Percentiles rank a stretch among this genome's conserved stretches.
Conservation (phyloP, 2,888 invertebrate genomes). For the Heliconius aoede region DNA sequence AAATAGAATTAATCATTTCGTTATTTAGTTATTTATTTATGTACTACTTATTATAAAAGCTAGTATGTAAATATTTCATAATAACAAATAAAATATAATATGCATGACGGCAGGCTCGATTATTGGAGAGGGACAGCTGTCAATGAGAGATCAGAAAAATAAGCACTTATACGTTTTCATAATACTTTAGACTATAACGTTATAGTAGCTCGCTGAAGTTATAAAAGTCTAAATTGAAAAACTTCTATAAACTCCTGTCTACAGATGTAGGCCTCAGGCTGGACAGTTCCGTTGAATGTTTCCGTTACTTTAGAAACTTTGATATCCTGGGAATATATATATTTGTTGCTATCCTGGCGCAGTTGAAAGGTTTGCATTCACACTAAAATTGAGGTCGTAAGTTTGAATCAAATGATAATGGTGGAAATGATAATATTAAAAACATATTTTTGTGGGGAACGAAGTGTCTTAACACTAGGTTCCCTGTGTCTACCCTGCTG, state of each 20-base stretch:
- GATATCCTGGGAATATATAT: constrained; percentile 17
- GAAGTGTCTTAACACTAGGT: too few species aligned
- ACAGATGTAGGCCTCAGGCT: constrained; percentile 32
- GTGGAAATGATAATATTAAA: too few species aligned
- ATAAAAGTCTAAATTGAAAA: constrained; percentile 45
- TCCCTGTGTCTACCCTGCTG: too few species aligned
- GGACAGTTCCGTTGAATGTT: constrained; percentile 37
- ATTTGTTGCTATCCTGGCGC: background rate
- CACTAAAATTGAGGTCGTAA: background rate
- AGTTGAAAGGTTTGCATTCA: background rate
- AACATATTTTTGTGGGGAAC: too few species aligned
- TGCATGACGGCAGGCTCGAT: too few species aligned
- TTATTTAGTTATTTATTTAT: background rate
- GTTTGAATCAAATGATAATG: background rate
- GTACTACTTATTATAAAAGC: too few species aligned
- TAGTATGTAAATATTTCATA: background rate
- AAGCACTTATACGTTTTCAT: constrained; percentile 9
- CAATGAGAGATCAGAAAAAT: too few species aligned
- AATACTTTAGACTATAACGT: constrained; percentile 28
- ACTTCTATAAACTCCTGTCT: constrained; percentile 36
- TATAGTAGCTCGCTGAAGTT: constrained; percentile 24
- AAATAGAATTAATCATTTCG: too few species aligned
- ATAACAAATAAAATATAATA: background rate
- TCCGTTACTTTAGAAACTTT: constrained; percentile 22
- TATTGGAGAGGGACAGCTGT: too few species aligned